Base-by-base conservation (phyloP, 2,888 invertebrate species). In the Cheiracanthium punctorium region DNA sequence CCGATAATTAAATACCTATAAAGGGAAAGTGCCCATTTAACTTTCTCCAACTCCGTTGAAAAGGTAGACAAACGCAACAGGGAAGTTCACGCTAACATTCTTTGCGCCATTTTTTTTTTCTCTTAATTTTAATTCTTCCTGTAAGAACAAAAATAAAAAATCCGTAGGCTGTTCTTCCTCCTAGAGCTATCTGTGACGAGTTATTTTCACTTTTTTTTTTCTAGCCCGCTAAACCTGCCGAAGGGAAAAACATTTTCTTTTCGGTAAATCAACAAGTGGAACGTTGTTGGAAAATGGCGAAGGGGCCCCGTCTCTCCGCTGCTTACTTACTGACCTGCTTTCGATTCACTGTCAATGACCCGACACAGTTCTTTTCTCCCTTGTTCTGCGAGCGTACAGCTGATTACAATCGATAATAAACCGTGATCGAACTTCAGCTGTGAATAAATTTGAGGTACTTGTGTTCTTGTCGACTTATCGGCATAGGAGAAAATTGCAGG, bases 321-420 rank as follows among this genome's bases (percentile, higher is more conserved):
- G 30, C 20, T 69, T 33, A 24, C 33, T 43, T 43, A 29, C 1
- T 72, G 73, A 65, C 81, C 74, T 70, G 69, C 75, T 81, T 80
- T 80, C 72, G 65, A 48, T 79, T 73, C 80, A 73, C 80, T 75
- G 82, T 76, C 77, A 84, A 73, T 28, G 82, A 84, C 72, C 82
- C 70, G 82, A 72, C 82, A 84, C 41, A 73, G 65, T 77, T 82
- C 20, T 43, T 30, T 29, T 30, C 30, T 17, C 65, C 24, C n/a
- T n/a, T n/a, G n/a, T n/a, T n/a, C n/a, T n/a, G n/a, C n/a, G 14
- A 12, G 30, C 30, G 37, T 33, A 14, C 33, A 69, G 58, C 58
- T 24, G 58, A 58, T 58, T 58, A 58, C 24, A 58, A 58, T 58
- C 24, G 17, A 58, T 20, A 58, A 17, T 5, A 48, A 48, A 10